Conservation (phyloP, 2,797 vertebrate genomes). For the Apogon hyalosoma region DNA sequence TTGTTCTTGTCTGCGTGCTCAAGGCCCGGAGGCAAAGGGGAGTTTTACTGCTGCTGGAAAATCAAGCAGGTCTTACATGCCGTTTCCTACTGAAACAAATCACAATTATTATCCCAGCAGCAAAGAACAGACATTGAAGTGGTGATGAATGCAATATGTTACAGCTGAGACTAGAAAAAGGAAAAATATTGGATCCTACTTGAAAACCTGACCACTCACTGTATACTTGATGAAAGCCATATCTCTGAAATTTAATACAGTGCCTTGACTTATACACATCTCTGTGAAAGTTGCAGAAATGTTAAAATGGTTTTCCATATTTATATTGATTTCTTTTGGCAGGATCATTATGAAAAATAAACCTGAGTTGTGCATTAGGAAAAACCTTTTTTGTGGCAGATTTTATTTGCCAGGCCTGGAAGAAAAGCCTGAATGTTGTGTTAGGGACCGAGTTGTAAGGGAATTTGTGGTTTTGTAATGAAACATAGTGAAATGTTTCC, state of each 20-base stretch:
- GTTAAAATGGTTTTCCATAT: conserved; percentile 26
- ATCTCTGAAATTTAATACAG: conserved; percentile 71
- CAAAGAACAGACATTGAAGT: conserved; percentile 78
- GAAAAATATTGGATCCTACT: conserved; percentile 72
- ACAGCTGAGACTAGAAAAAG: conserved; percentile 73
- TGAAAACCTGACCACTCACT: conserved; percentile 65
- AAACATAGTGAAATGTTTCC: too few relatives aligned
- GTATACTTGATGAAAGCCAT: conserved; percentile 71
- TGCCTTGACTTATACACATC: conserved; percentile 47
- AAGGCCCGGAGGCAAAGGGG: conserved; percentile 48
- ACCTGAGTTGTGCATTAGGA: too few relatives aligned
- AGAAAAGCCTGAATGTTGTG: too few relatives aligned
- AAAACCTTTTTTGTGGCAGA: too few relatives aligned
- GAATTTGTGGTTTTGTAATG: too few relatives aligned
- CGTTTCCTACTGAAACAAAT: conserved; percentile 72
- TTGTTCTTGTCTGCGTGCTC: conserved; percentile 41
- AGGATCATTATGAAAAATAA: too few relatives aligned
- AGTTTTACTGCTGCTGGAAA: conserved; percentile 71
- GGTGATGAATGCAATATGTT: conserved; percentile 80
- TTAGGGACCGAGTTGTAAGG: too few relatives aligned
- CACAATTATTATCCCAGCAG: conserved; percentile 80
- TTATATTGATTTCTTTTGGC: too few relatives aligned
- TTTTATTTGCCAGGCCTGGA: too few relatives aligned
- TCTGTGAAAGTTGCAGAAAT: conserved; percentile 58
- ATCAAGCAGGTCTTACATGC: conserved; percentile 78